Evolutionary conservation across 2,888 invertebrate genomes (phyloP).

Genomic region (Crossocerus cetratus): DNA sequence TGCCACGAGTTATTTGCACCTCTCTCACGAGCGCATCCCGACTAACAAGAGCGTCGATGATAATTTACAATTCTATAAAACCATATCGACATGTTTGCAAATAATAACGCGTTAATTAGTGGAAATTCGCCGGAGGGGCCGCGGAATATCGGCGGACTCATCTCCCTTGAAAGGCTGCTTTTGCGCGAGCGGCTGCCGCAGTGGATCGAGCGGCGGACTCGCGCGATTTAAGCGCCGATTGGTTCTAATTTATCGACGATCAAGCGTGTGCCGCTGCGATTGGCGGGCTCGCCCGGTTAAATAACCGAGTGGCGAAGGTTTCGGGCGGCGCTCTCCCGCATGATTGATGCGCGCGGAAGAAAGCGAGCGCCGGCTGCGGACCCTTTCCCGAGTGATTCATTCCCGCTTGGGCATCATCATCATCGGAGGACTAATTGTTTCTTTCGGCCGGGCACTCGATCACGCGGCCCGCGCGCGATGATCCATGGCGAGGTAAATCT

Average conservation of each 20-base stretch:
- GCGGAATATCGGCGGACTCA: no score
- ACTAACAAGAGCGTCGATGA: neutral
- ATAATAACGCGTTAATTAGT: neutral
- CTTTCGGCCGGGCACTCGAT: constrained; percentile 52
- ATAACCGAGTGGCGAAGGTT: no score
- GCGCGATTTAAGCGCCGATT: no score
- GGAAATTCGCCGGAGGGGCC: neutral
- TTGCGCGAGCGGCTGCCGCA: no score
- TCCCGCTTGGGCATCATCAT: constrained; percentile 18
- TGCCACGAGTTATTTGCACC: neutral
- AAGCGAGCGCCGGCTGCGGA: neutral
- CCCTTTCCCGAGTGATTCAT: constrained; percentile 29
- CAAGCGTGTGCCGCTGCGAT: no score
- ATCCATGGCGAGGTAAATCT: constrained; percentile 57
- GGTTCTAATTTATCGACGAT: no score
- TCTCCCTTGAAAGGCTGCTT: no score
- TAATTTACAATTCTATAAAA: constrained; percentile 1
- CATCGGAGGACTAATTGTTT: constrained; percentile 48
- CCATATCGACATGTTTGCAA: neutral
- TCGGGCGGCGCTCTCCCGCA: neutral
- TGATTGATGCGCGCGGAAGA: constrained; percentile 14
- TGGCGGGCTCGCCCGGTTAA: no score
- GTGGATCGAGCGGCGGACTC: no score
- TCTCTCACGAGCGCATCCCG: neutral
- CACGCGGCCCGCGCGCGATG: constrained; percentile 52